Evolutionary conservation across 2,797 vertebrate species (phyloP), one percentile per base, ranked within the genome.

Genomic region (Delichon dasypus): DNA sequence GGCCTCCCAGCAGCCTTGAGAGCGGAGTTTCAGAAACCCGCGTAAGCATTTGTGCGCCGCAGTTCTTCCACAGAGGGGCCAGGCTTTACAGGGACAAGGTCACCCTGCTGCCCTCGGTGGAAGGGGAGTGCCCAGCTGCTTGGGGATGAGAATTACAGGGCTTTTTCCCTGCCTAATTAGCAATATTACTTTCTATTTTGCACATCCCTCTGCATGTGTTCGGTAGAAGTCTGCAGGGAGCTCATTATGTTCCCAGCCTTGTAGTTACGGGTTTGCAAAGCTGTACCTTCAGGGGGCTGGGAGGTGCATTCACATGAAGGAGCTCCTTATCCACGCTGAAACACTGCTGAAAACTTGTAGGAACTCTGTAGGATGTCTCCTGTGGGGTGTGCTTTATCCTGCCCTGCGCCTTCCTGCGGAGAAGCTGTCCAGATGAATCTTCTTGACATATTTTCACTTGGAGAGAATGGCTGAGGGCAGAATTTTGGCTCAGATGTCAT

Each of bases 181-280:
- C 61, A 90, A 87, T 81, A 92, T 93, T 92, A 38, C 75, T 83
- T 85, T 68, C 18, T 55, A 48, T 89, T 95, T 95, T 91, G 50
- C 67, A 78, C 19, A 10, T 88, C 61, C 29, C 68, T 94, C 61
- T 92, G 89, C 68, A 80, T 71, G 75, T 22, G 2, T 44, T 95
- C 29, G 3, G 70, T 65, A 32, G 61, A n/a, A 83, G 47, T 94
- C 94, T 96, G 81, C 79, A 78, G 94, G 94, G 92, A 96, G 89
- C 95, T 95, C 89, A 85, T 97, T 94, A 94, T 83, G 73, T 83
- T 95, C 55, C 74, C 44, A 65, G 68, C 44, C 86, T 78, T 88
- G 72, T 85, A 85, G 84, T 90, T 50, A 13, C 0, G 78, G 85
- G 61, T 32, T 68, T 48, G 44, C 75, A 83, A 62, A 94, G 78